phyloP scores from a whole-genome alignment of 2,888 invertebrate genomes.

The Amphipoea lucens region DNA sequence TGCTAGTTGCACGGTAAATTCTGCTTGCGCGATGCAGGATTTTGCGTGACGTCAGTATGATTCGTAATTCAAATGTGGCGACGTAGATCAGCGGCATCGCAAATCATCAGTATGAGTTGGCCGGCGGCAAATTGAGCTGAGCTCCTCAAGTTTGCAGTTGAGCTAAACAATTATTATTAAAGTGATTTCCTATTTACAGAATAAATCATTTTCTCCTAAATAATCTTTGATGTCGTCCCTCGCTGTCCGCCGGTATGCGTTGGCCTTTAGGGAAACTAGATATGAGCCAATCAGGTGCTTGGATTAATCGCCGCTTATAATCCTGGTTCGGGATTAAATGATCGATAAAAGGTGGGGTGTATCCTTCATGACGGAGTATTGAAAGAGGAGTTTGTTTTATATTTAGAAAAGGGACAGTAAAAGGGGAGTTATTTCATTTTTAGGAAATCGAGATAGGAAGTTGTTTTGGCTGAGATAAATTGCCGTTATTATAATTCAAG shows the following conservation, averaged over 20 bases:
- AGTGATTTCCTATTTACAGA: not conserved
- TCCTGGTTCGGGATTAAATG: conserved; percentile 29
- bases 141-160: not conserved
- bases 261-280: not conserved
- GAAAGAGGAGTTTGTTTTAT: conserved; percentile 7
- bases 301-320: conserved; percentile 30
- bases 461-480: not conserved
- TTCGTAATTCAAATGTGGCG: no score
- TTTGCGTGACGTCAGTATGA: no score
- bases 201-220: not conserved
- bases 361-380: conserved; percentile 26
- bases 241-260: not conserved
- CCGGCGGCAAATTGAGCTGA: not conserved
- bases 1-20: no score
- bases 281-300: conserved; percentile 18
- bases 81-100: no score
- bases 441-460: conserved; percentile 22
- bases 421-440: not conserved
- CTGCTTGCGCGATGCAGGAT: no score
- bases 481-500: conserved; percentile 17
- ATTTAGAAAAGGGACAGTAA: not conserved
- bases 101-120: not conserved
- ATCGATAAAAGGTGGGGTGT: conserved; percentile 31
- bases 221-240: not conserved
- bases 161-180: not conserved